These are phyloP conservation scores for Todus mexicanus DNA, from an alignment of 2,797 vertebrate genomes.

Conservation along the genomic window DNA sequence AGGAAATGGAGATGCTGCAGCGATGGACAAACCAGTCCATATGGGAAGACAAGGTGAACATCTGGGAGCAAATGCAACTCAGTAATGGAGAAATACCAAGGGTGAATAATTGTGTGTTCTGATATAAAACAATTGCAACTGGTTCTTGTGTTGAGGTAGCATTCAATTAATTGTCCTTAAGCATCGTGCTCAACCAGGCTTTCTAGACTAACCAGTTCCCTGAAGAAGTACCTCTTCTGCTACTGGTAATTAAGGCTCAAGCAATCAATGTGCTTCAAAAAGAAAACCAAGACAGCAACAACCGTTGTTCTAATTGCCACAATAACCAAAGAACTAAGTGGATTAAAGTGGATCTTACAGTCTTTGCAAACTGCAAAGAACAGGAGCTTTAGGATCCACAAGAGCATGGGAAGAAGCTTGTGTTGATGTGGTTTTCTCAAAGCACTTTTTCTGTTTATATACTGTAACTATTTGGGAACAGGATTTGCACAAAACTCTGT, in stretches of 20 bases:
- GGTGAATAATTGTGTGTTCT: neutral
- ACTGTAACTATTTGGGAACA: neutral
- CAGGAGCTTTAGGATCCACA: neutral
- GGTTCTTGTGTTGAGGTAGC: neutral
- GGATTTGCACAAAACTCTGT: neutral
- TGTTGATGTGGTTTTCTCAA: neutral
- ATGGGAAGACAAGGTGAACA: neutral
- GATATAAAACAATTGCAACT: neutral
- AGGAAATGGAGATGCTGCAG: neutral
- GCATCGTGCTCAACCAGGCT: neutral
- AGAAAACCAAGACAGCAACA: neutral
- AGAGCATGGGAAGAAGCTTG: neutral
- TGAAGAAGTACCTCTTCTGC: constrained; percentile 12
- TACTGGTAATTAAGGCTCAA: neutral
- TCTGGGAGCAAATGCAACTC: neutral
- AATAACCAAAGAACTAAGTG: neutral
- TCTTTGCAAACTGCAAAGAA: neutral
- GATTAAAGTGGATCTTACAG: neutral
- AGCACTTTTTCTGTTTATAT: neutral
- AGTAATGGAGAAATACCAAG: neutral
- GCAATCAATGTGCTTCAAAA: constrained; percentile 10
- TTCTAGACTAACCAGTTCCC: constrained; percentile 26
- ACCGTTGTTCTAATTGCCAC: neutral
- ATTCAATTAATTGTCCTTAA: neutral
- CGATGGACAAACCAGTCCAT: neutral